Conservation (phyloP, 2,888 invertebrate species). For the Napeogenes inachia region DNA sequence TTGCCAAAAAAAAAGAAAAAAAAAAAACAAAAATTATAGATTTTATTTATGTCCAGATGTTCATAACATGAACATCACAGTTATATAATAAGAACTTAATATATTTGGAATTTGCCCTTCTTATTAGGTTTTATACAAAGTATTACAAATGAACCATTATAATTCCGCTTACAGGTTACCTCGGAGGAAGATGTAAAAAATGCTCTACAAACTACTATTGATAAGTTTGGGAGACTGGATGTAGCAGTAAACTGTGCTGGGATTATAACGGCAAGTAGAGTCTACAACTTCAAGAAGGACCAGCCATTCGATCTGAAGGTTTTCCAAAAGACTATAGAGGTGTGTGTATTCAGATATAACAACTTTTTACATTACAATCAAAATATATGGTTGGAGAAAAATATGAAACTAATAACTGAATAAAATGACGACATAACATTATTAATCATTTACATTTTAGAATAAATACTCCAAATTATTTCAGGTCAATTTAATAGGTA, state of each 20-base stretch:
- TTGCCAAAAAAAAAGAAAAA: too few relatives aligned
- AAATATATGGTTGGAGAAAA: too few relatives aligned
- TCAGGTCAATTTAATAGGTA: constrained; percentile 92
- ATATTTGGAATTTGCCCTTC: too few relatives aligned
- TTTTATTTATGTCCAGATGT: too few relatives aligned
- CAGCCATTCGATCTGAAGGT: constrained; percentile 85
- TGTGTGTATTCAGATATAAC: constrained; percentile 37
- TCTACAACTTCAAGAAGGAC: constrained; percentile 94
- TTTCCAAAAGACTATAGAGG: constrained; percentile 86
- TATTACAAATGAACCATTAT: too few relatives aligned
- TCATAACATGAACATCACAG: too few relatives aligned
- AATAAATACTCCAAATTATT: constrained; percentile 27
- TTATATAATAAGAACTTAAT: too few relatives aligned
- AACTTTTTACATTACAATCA: not conserved
- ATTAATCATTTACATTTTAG: too few relatives aligned
- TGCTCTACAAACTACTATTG: constrained; percentile 84
- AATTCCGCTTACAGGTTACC: constrained; percentile 79
- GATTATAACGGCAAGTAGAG: constrained; percentile 90
- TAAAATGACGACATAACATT: too few relatives aligned
- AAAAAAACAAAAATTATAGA: too few relatives aligned
- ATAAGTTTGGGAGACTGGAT: constrained; percentile 92
- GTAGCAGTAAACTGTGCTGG: constrained; percentile 97
- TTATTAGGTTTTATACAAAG: too few relatives aligned
- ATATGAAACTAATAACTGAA: too few relatives aligned
- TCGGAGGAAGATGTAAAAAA: constrained; percentile 87